Percentiles rank a stretch among this genome's conserved stretches.
Conservation (phyloP, 2,113 vertebrate species). For the Notarius quadriscutis region DNA sequence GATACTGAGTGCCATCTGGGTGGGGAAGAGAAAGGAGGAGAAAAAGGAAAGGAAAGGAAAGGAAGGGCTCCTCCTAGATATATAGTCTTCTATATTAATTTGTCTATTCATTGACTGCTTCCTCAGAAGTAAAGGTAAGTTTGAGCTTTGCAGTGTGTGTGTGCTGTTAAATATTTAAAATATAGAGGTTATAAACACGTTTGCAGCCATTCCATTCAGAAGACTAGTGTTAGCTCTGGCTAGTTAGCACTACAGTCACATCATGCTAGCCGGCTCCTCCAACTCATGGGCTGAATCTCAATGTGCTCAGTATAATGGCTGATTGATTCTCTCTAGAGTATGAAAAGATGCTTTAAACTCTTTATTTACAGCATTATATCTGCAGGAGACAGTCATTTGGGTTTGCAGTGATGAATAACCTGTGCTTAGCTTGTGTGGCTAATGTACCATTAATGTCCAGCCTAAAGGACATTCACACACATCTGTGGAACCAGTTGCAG, state of each 20-base stretch:
- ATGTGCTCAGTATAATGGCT: background rate
- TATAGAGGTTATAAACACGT: background rate
- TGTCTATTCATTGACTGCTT: background rate
- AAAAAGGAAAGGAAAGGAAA: background rate
- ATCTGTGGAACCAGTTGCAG: background rate
- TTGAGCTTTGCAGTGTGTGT: background rate
- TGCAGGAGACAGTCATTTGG: background rate
- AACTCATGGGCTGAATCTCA: constrained; percentile 13
- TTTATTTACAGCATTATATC: background rate
- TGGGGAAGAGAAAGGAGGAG: background rate
- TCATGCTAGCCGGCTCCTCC: constrained; percentile 10
- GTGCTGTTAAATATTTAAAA: background rate
- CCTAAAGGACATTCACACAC: background rate
- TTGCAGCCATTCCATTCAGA: background rate
- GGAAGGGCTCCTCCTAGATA: background rate
- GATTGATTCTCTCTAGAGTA: background rate
- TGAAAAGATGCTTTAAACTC: background rate
- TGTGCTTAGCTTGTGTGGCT: background rate
- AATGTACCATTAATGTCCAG: background rate
- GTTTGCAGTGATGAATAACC: background rate
- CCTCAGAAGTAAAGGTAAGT: constrained; percentile 20
- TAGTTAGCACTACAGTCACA: constrained; percentile 31
- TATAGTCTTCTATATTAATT: background rate
- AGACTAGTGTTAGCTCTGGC: background rate
- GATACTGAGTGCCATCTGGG: background rate